Evolutionary conservation across 2,797 vertebrate genomes (phyloP), one percentile per base, ranked within the genome.

Genomic region (Anisognathus igniventris): DNA sequence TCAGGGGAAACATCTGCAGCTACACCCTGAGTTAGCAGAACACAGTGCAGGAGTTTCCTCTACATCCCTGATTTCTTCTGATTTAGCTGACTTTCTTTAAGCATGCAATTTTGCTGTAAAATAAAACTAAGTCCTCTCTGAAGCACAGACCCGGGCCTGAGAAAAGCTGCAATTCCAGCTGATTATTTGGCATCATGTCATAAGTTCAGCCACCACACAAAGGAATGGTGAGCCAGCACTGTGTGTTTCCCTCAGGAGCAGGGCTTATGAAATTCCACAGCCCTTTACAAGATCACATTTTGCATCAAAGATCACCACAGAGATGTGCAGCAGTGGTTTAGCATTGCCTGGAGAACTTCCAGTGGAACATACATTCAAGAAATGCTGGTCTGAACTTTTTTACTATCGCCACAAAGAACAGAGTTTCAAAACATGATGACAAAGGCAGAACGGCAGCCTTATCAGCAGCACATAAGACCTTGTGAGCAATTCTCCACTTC

Each of bases 371-470:
- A 65, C 12, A 5, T 35, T 50, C 13, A 28, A 10, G 57, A 77
- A 67, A 71, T 71, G 28, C 19, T 44, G 45, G 42, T 54, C 40
- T 60, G 79, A 86, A 48, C 19, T 12, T 47, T 66, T 76, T 37
- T 45, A 31, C 30, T 75, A 18, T 25, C 30, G 22, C 6, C 44
- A 37, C 8, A 48, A 79, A 56, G 47, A 62, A 28, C 0, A 31
- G 14, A 40, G 7, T 53, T 89, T 56, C 58, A 68, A 53, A 62
- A 42, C 24, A 7, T 7, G 9, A 27, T 39, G 75, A 78, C 51
- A 92, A 65, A 50, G 70, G 80, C 91, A 95, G 91, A 95, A 78
- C 24, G 80, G 88, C 79, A 94, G 70, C 35, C 62, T 68, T 51
- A 66, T 17, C 30, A 62, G 73, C 58, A 94, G 47, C 16, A 33